Percentiles rank a stretch among this genome's conserved stretches.
Evolutionary conservation across 2,113 vertebrate species (phyloP).

Genomic region (Turnix velox): DNA sequence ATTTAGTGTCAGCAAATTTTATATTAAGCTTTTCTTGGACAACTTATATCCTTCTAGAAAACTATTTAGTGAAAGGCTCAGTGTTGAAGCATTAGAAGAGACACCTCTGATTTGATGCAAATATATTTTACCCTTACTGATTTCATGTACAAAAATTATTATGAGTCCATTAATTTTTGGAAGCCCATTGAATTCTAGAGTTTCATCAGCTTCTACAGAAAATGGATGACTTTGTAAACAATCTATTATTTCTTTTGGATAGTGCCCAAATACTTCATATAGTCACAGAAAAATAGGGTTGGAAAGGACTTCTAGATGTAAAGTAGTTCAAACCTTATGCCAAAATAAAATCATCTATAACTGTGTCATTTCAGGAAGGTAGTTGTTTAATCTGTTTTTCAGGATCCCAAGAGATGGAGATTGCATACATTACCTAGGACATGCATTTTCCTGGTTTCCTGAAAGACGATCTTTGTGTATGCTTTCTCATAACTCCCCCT

Average conservation of each 20-base stretch:
- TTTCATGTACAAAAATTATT: not conserved
- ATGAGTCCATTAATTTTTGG: not conserved
- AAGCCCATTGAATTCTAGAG: not conserved
- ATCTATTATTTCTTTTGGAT: not conserved
- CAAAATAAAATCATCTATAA: not conserved
- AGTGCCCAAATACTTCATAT: not conserved
- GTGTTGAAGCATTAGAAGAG: not conserved
- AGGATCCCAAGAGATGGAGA: not conserved
- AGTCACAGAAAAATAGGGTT: not conserved
- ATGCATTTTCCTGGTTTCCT: not conserved
- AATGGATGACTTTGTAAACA: not conserved
- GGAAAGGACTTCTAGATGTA: not conserved
- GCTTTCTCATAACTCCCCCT: not conserved
- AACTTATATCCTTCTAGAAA: not conserved
- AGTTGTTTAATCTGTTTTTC: not conserved
- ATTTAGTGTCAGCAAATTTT: not conserved
- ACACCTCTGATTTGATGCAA: not conserved
- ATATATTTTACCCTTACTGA: not conserved
- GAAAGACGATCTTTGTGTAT: not conserved
- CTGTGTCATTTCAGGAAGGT: not conserved
- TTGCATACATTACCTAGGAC: not conserved
- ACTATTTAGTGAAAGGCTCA: not conserved
- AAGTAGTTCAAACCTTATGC: not conserved
- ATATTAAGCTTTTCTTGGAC: not conserved
- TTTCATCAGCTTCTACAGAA: not conserved